phyloP scores from a whole-genome alignment of 2,797 vertebrate genomes.

The Xiphophorus birchmanni region DNA sequence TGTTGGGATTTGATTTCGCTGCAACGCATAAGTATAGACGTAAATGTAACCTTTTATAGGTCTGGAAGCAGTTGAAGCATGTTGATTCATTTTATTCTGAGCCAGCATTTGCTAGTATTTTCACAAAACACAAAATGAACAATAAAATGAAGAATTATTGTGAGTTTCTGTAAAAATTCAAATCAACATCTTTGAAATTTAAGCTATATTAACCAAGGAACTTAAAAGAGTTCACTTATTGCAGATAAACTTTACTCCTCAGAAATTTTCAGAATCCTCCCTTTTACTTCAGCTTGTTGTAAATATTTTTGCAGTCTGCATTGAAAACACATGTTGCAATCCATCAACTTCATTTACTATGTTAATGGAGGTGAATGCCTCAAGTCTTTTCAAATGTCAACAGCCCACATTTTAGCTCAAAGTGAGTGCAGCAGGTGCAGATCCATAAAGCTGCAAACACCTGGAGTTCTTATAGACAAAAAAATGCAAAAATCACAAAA shows the following conservation, averaged over 20 bases:
- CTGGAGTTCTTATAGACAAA: slow-evolving; percentile 17
- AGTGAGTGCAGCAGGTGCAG: slow-evolving; percentile 41
- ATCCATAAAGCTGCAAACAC: slow-evolving; percentile 12
- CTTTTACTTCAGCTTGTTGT: slow-evolving; percentile 2
- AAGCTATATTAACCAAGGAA: not conserved
- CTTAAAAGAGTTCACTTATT: not conserved
- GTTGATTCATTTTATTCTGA: not conserved
- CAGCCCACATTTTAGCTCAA: slow-evolving; percentile 52
- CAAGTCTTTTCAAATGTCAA: slow-evolving; percentile 65
- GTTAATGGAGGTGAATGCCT: slow-evolving; percentile 70
- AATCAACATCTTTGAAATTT: not conserved
- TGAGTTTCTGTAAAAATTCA: not conserved
- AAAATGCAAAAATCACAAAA: slow-evolving; percentile 5
- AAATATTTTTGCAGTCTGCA: slow-evolving; percentile 24
- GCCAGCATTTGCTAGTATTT: not conserved
- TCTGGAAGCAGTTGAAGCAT: not conserved
- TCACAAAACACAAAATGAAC: not conserved
- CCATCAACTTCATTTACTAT: slow-evolving; percentile 57
- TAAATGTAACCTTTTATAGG: not conserved
- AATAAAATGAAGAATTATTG: not conserved
- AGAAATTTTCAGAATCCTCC: slow-evolving; percentile 10
- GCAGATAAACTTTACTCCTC: not conserved
- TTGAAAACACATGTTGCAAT: slow-evolving; percentile 21
- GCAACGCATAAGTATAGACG: not conserved
- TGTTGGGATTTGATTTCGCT: not conserved